Evolutionary conservation across 2,888 invertebrate species (phyloP).

Genomic region (Rhagium mordax): DNA sequence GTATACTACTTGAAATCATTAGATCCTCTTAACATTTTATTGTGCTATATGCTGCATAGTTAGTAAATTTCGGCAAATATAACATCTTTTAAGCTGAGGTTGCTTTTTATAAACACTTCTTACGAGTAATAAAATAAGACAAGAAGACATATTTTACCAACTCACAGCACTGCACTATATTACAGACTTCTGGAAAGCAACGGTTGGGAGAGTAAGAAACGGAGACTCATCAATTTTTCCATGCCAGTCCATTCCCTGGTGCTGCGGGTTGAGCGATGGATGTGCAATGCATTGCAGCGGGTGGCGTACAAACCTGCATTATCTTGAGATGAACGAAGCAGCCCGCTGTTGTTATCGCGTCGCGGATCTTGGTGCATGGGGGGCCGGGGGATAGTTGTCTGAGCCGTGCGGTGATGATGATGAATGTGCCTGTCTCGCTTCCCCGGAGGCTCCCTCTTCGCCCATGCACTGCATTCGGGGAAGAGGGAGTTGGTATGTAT

Average conservation of each 20-base stretch:
- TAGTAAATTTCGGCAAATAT: too few species aligned
- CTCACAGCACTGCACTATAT: neutral
- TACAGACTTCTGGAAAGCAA: neutral
- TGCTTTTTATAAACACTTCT: too few species aligned
- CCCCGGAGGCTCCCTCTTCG: slow-evolving; percentile 52
- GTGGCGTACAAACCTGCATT: slow-evolving; percentile 54
- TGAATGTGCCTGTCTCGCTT: slow-evolving; percentile 63
- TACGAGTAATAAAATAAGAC: too few species aligned
- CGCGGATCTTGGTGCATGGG: slow-evolving; percentile 53
- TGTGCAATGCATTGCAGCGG: slow-evolving; percentile 44
- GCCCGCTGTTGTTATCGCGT: slow-evolving; percentile 60
- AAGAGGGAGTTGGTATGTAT: slow-evolving; percentile 20
- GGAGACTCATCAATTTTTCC: slow-evolving; percentile 47
- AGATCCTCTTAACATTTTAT: too few species aligned
- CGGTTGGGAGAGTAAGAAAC: neutral
- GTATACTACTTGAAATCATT: too few species aligned
- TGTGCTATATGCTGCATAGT: too few species aligned
- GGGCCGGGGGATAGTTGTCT: slow-evolving; percentile 55
- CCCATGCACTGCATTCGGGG: slow-evolving; percentile 25
- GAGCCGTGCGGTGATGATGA: slow-evolving; percentile 64
- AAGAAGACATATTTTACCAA: neutral
- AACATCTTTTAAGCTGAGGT: too few species aligned
- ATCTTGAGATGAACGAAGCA: slow-evolving; percentile 56
- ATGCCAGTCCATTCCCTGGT: slow-evolving; percentile 37
- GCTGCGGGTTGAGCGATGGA: slow-evolving; percentile 40